Percentiles rank a stretch among this genome's conserved stretches.
These are phyloP conservation scores for Beris morrisii DNA, from an alignment of 2,888 invertebrate genomes.

Conservation along the genomic window DNA sequence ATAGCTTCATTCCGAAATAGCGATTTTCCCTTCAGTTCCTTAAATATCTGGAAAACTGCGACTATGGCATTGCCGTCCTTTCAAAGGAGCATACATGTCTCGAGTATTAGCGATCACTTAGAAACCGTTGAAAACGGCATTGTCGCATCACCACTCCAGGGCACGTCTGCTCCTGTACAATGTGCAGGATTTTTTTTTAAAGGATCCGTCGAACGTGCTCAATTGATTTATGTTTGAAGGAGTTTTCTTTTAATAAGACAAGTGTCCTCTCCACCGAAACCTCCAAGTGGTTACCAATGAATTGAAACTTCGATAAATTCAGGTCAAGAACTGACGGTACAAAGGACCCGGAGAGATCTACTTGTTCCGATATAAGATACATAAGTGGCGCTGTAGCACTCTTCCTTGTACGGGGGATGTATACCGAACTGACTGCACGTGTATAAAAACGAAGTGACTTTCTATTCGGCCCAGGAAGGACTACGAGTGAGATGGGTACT, in stretches of 20 bases:
- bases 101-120: slow-evolving; percentile 10
- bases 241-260: slow-evolving; percentile 36
- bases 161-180: too few species aligned
- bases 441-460: neutral
- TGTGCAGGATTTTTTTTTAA: slow-evolving; percentile 1
- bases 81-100: slow-evolving; percentile 8
- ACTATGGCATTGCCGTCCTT: too few species aligned
- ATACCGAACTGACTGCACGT: too few species aligned
- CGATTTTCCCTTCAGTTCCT: slow-evolving; percentile 11
- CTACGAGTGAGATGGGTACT: slow-evolving; percentile 3
- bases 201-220: slow-evolving; percentile 34
- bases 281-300: slow-evolving; percentile 31
- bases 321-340: slow-evolving; percentile 26
- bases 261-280: slow-evolving; percentile 23
- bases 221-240: slow-evolving; percentile 35
- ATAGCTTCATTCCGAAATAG: neutral
- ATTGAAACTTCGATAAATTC: slow-evolving; percentile 16
- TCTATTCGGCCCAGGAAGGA: neutral
- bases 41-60: too few species aligned
- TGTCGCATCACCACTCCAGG: slow-evolving; percentile 19
- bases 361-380: slow-evolving; percentile 18
- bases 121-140: slow-evolving; percentile 12
- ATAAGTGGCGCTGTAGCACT: neutral
- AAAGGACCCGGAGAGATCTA: slow-evolving; percentile 13
- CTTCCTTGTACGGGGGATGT: neutral